Conservation (phyloP, 2,113 vertebrate genomes). For the Myotis yumanensis region DNA sequence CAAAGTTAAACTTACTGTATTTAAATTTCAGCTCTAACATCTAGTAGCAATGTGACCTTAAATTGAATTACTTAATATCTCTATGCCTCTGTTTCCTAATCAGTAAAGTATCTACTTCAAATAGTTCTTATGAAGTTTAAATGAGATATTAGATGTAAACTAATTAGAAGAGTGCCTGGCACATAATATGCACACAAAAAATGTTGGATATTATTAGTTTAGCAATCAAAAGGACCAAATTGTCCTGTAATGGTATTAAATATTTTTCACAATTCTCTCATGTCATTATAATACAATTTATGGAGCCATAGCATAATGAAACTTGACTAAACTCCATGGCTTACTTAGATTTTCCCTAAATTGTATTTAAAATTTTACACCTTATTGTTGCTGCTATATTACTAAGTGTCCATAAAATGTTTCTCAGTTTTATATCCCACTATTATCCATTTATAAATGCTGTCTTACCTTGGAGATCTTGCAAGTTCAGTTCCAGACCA, state of each 20-base stretch:
- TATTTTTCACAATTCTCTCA: neutral
- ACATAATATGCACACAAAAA: neutral
- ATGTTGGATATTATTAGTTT: neutral
- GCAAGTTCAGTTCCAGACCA: neutral
- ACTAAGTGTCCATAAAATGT: neutral
- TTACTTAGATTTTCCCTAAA: neutral
- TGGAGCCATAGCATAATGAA: neutral
- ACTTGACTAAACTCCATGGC: neutral
- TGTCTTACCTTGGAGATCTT: neutral
- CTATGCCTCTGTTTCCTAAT: neutral
- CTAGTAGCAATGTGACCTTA: neutral
- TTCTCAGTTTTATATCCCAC: neutral
- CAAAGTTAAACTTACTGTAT: neutral
- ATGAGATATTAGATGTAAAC: neutral
- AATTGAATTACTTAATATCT: neutral
- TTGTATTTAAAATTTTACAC: neutral
- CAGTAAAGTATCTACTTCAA: neutral
- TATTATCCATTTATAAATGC: neutral
- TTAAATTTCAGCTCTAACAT: neutral
- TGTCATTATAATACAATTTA: neutral
- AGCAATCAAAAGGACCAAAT: neutral
- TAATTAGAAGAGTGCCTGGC: neutral
- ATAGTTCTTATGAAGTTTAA: neutral
- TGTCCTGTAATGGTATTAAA: neutral
- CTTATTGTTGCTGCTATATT: neutral